Base-by-base conservation (phyloP, 2,113 vertebrate species). In the Engystomops pustulosus region DNA sequence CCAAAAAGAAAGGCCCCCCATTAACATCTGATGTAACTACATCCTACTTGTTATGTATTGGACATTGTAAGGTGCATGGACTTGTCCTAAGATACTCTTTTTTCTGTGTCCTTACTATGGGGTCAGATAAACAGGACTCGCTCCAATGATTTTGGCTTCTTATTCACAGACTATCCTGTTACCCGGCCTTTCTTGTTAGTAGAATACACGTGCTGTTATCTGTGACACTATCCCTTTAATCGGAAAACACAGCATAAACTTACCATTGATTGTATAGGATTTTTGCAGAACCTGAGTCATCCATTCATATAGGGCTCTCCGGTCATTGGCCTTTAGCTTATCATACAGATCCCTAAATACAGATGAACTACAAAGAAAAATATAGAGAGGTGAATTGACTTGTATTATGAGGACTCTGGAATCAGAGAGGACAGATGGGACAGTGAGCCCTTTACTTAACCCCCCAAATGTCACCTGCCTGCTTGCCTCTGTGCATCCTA, bases 321-420 rank as follows among this genome's bases (percentile, higher is more conserved):
- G 93, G 15, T 92, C 79, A 6, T 70, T 90, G 68, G 93, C 91
- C 0, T 92, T 90, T 7, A 90, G 93, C 74, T 87, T 91, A 88
- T 95, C 94, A 0, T 95, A 95, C 25, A 95, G 87, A 9, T 94
- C 94, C 88, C 88, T 94, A 90, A 95, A 94, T 4, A 95, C 85
- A 0, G 89, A 86, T n/a, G 94, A 94, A 25, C 95, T 95, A 76
- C 47, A 86, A 44, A 44, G 11, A 44, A 5, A 60, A n/a, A n/a
- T n/a, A n/a, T n/a, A n/a, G n/a, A 41, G 38, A 41, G 38, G 38
- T n/a, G n/a, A n/a, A n/a, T n/a, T n/a, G n/a, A n/a, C n/a, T n/a
- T n/a, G n/a, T n/a, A n/a, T n/a, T n/a, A n/a, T n/a, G n/a, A n/a
- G n/a, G n/a, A n/a, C n/a, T n/a, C n/a, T n/a, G n/a, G n/a, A n/a